phyloP scores from a whole-genome alignment of 1,140 invertebrate genomes.

The Penaeus indicus region DNA sequence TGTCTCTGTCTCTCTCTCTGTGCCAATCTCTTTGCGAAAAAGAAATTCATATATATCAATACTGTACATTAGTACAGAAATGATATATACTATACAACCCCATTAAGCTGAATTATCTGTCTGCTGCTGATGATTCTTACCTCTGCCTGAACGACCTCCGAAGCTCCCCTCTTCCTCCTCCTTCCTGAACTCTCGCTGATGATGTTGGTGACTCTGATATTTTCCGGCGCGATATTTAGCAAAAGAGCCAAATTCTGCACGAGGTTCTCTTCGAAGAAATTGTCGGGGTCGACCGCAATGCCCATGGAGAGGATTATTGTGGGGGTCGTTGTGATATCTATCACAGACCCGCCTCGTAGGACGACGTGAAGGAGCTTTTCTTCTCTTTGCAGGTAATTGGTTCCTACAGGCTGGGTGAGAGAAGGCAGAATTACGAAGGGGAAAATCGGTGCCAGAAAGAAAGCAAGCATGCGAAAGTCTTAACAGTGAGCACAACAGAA shows the following conservation, averaged over 20 bases:
- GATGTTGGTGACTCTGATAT: constrained; percentile 55
- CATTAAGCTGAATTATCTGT: background rate
- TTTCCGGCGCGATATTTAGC: constrained; percentile 27
- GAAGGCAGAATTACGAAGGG: too few species aligned
- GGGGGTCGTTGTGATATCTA: constrained; percentile 47
- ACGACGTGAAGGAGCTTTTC: constrained; percentile 49
- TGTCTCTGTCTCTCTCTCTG: too few species aligned
- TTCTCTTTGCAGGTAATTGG: constrained; percentile 47
- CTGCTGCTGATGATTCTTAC: background rate
- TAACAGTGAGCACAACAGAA: background rate
- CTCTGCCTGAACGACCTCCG: background rate
- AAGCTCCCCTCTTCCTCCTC: constrained; percentile 3
- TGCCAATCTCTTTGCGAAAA: too few species aligned
- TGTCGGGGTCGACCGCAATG: constrained; percentile 17
- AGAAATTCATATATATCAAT: too few species aligned
- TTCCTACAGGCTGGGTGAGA: constrained; percentile 18
- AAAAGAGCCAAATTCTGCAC: constrained; percentile 40
- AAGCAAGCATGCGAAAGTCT: too few species aligned
- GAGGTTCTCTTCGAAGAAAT: constrained; percentile 60
- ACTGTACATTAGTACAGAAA: background rate
- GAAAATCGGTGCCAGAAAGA: too few species aligned
- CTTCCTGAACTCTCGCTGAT: constrained; percentile 37
- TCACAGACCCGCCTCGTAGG: constrained; percentile 26
- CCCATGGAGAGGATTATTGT: constrained; percentile 45
- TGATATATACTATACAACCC: background rate